Base-by-base conservation (phyloP, 2,113 vertebrate genomes). In the Myanophis thanlyinensis region DNA sequence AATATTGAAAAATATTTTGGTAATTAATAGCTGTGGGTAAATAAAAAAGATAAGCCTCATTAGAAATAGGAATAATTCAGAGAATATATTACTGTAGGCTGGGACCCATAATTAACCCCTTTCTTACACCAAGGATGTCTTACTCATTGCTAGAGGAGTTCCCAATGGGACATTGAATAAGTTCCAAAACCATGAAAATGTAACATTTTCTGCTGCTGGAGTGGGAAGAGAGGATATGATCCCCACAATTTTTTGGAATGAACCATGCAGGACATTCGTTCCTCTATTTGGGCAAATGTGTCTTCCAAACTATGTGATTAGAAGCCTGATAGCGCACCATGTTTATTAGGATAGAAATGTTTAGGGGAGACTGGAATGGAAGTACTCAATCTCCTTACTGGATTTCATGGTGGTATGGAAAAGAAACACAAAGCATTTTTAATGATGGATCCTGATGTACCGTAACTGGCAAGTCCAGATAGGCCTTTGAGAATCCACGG, bases 31-130 rank as follows among this genome's bases (percentile, higher is more conserved):
- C 56, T 90, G 91, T 93, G 80, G 53, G 0, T 94, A 94, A 93
- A 62, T 46, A 46, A 23, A 11, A 92, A 91, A 91, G 49, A 87
- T 95, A 23, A 94, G 91, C 87, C 56, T 87, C 46, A 88, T 13
- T 92, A 40, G 5, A 88, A 22, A 59, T 90, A 90, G 90, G 85
- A 94, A 91, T 94, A 89, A 85, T 46, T 96, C 48, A 51, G 89
- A 40, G 91, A 93, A 91, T 62, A 80, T 44, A 46, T 88, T 88
- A 51, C 88, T 88, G 84, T 88, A 88, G 91, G 86, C 93, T 92
- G 51, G 87, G 87, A 35, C 87, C 52, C 87, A 93, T 89, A 94
- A 94, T 96, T 95, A 86, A 89, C 95, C 73, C 95, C 89, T 27
- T 96, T 95, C 87, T 91, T 94, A 20, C 89, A 48, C 47, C 56